phyloP scores from a whole-genome alignment of 2,888 invertebrate species.

The Epinotia bilunana region DNA sequence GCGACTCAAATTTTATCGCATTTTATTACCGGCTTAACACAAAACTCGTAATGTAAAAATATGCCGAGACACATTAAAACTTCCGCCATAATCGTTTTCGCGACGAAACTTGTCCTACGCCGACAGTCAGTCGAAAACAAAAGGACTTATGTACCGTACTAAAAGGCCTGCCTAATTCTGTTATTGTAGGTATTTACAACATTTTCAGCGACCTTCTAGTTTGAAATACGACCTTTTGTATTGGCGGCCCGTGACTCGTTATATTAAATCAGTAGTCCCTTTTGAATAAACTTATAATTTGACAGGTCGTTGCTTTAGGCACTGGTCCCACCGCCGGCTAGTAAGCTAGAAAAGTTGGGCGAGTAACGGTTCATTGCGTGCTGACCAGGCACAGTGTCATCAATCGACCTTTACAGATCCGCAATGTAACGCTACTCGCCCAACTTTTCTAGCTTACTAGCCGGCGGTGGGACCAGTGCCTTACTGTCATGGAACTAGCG shows the following conservation, averaged over 20 bases:
- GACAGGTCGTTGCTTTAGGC: slow-evolving; percentile 35
- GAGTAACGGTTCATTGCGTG: no score
- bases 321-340: no score
- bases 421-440: no score
- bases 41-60: slow-evolving; percentile 28
- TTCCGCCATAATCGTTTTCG: slow-evolving; percentile 33
- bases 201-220: not conserved
- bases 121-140: not conserved
- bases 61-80: slow-evolving; percentile 31
- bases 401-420: no score
- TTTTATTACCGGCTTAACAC: slow-evolving; percentile 18
- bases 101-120: slow-evolving; percentile 25
- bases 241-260: slow-evolving; percentile 31
- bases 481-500: not conserved
- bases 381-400: no score
- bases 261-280: slow-evolving; percentile 54
- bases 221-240: not conserved
- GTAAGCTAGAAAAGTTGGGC: no score
- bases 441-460: no score
- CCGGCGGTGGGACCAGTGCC: no score
- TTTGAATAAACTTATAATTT: slow-evolving; percentile 49
- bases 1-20: slow-evolving; percentile 1
- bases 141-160: not conserved
- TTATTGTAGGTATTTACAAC: not conserved
- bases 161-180: not conserved